A percentile compares a stretch with the other conserved stretches of the same genome.
Evolutionary conservation across 2,797 vertebrate genomes (phyloP).

Genomic region (Phylloscopus collybita): DNA sequence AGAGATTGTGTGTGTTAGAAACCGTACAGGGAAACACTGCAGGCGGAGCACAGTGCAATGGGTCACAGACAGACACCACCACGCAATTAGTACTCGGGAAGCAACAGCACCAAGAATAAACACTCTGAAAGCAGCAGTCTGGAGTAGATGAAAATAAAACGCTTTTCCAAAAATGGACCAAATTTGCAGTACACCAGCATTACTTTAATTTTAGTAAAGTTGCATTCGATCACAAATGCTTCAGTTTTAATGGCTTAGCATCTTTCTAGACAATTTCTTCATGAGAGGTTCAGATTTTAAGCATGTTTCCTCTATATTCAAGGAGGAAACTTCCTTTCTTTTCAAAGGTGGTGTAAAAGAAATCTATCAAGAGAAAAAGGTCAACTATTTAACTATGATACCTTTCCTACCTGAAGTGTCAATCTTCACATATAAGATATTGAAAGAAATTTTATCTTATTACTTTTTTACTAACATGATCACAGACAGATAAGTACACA

Average conservation of each 20-base stretch:
- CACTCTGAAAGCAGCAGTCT: slow-evolving; percentile 30
- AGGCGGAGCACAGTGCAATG: slow-evolving; percentile 42
- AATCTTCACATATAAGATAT: background rate
- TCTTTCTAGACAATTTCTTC: background rate
- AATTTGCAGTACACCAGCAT: background rate
- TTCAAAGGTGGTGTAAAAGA: background rate
- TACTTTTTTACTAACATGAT: background rate
- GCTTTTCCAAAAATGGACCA: slow-evolving; percentile 24
- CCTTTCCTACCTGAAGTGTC: background rate
- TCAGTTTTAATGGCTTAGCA: background rate
- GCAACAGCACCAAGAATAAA: slow-evolving; percentile 58
- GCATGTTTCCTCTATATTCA: background rate
- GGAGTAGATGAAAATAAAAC: slow-evolving; percentile 62
- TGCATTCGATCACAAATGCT: background rate
- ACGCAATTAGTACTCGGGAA: slow-evolving; percentile 54
- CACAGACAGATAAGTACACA: background rate
- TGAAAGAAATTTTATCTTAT: background rate
- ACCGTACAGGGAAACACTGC: slow-evolving; percentile 28
- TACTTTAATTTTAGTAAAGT: background rate
- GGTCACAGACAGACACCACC: slow-evolving; percentile 51
- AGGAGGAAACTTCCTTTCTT: background rate
- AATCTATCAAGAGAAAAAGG: background rate
- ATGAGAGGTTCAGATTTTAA: background rate
- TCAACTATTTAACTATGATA: background rate
- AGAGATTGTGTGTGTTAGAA: slow-evolving; percentile 73